Evolutionary conservation across 92 coral and sea anemone species (phyloP), one percentile per base, ranked within the genome.

Genomic region (Diadumene lineata): DNA sequence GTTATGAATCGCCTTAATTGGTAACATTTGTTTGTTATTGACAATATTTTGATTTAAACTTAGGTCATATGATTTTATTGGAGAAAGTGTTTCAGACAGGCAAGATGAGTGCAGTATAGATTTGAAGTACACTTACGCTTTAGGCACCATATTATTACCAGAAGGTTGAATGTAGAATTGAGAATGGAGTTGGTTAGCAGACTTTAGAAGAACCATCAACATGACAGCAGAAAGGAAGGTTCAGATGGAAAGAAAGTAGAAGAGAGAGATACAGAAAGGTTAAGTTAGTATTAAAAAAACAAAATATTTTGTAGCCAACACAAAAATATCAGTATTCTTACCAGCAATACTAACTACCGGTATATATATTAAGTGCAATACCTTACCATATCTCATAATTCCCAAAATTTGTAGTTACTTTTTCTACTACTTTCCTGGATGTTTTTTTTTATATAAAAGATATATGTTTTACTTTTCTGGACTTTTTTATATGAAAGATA

Each of bases 111-210:
- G 26, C 64, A 38, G 48, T 38, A 38, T 38, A 38, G 48, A 6
- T 38, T 38, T 13, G 7, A 38, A 4, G 18, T 11, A 28, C 69
- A 84, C 89, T 84, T 84, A 84, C 90, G 82, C 56, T 28, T 53
- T 76, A 72, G 91, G 76, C 33, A 79, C 71, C 80, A 75, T 79
- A 31, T 82, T 86, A 33, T 82, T 86, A 86, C 87, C 77, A 72
- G 84, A 68, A 31, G 87, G 77, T 77, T 76, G 91, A 31, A 86
- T 63, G 81, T 82, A 77, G 87, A 86, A 82, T 57, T 77, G 77
- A 64, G 87, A 84, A 63, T 84, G 87, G 62, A 60, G 80, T 23
- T 63, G 86, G 67, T 53, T 78, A 63, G 78, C 29, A 76, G 88
- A 50, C 63, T 77, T 38, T 76, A 0, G n/a, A n/a, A 77, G 80